These are phyloP conservation scores for Campoletis raptor DNA, from an alignment of 2,888 invertebrate genomes.

Conservation along the genomic window DNA sequence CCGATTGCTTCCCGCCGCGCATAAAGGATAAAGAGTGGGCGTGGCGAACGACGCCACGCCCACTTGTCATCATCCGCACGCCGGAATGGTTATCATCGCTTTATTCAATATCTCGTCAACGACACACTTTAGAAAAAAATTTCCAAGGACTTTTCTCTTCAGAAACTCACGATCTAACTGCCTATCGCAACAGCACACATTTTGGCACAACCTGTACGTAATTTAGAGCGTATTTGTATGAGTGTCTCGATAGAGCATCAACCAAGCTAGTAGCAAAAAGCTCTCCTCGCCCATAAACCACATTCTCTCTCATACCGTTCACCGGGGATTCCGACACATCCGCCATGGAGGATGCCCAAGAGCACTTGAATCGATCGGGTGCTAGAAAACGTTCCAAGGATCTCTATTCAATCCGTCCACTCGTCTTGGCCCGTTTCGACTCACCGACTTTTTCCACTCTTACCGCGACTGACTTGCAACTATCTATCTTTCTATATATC, in stretches of 20 bases:
- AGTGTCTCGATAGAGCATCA: not conserved
- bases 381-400: slow-evolving; percentile 26
- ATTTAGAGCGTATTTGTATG: not conserved
- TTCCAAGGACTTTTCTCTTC: not conserved
- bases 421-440: slow-evolving; percentile 53
- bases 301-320: slow-evolving; percentile 31
- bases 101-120: not conserved
- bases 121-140: not conserved
- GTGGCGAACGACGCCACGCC: not conserved
- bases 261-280: slow-evolving; percentile 10
- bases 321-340: slow-evolving; percentile 23
- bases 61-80: not conserved
- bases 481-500: not conserved
- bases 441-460: slow-evolving; percentile 30
- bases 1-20: not conserved
- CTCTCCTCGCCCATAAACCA: slow-evolving; percentile 22
- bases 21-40: not conserved
- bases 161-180: not conserved
- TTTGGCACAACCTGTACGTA: slow-evolving; percentile 4
- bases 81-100: not conserved
- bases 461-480: not conserved
- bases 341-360: slow-evolving; percentile 14
- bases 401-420: slow-evolving; percentile 42
- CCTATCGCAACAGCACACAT: not conserved
- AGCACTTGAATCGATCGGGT: slow-evolving; percentile 47